phyloP scores from a whole-genome alignment of 2,797 vertebrate species.

The Pseudotriccus pelzelni region DNA sequence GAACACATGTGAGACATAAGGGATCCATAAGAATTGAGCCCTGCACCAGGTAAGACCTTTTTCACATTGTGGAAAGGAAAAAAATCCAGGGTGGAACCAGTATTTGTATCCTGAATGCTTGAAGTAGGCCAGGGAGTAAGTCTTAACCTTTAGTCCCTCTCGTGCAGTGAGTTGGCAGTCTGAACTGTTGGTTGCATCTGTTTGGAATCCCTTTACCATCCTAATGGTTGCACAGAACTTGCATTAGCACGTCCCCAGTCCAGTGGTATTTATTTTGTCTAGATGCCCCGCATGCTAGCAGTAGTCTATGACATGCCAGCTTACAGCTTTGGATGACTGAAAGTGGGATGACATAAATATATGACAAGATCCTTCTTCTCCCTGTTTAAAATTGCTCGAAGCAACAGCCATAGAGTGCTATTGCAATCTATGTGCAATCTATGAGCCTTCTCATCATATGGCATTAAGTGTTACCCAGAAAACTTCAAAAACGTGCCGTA shows the following conservation, averaged over 20 bases:
- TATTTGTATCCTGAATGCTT: background rate
- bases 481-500: background rate
- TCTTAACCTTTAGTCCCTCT: background rate
- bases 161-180: background rate
- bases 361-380: background rate
- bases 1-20: background rate
- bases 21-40: background rate
- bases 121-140: background rate
- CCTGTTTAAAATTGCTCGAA: background rate
- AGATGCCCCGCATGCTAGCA: background rate
- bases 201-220: background rate
- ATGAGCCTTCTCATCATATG: accelerated
- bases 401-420: background rate
- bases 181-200: background rate
- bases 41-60: background rate
- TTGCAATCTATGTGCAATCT: no score
- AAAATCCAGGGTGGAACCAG: background rate
- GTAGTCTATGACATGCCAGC: background rate
- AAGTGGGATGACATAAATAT: background rate
- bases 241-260: background rate
- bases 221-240: background rate
- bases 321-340: background rate
- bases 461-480: background rate
- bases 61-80: background rate
- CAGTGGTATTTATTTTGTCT: background rate